Percentiles rank a stretch among this genome's conserved stretches.
phyloP scores from a whole-genome alignment of 2,113 vertebrate species.

The Lepisosteus osseus region DNA sequence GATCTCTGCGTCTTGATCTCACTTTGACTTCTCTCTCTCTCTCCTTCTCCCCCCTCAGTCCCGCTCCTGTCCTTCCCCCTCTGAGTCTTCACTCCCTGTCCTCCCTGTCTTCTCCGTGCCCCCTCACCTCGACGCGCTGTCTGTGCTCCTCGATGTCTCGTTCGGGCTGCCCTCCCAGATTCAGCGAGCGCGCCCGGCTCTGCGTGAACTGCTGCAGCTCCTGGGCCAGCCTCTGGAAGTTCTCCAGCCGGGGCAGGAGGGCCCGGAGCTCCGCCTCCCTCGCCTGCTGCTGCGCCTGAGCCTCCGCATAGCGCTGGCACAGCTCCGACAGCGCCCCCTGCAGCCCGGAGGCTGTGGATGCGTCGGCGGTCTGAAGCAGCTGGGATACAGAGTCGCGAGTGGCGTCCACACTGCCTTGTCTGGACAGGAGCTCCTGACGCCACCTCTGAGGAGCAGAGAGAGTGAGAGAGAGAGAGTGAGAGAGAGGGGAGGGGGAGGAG shows the following conservation, averaged over 20 bases:
- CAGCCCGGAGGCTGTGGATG: constrained; percentile 70
- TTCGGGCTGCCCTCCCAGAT: constrained; percentile 79
- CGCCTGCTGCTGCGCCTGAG: constrained; percentile 73
- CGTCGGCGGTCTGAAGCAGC: constrained; percentile 78
- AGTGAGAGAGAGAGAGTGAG: not conserved
- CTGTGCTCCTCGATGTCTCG: constrained; percentile 78
- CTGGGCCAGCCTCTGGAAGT: constrained; percentile 76
- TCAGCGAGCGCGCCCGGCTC: constrained; percentile 69
- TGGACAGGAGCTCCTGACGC: constrained; percentile 86
- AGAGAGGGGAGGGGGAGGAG: not conserved
- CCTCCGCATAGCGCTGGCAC: constrained; percentile 64
- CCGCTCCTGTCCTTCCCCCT: too few relatives aligned
- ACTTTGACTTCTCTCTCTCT: too few relatives aligned
- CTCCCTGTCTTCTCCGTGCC: not conserved
- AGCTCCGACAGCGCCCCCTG: constrained; percentile 72
- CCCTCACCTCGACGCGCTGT: constrained; percentile 86
- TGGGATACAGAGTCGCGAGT: constrained; percentile 80
- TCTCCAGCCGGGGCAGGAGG: constrained; percentile 82
- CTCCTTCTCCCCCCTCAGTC: too few relatives aligned
- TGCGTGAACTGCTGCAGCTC: constrained; percentile 79
- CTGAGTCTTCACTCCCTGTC: not conserved
- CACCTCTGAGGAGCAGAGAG: constrained; percentile 73
- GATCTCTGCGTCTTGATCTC: not conserved
- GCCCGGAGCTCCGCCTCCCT: constrained; percentile 73
- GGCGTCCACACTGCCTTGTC: constrained; percentile 87